phyloP scores from a whole-genome alignment of 2,113 vertebrate species.

The Nycticryphes semicollaris region DNA sequence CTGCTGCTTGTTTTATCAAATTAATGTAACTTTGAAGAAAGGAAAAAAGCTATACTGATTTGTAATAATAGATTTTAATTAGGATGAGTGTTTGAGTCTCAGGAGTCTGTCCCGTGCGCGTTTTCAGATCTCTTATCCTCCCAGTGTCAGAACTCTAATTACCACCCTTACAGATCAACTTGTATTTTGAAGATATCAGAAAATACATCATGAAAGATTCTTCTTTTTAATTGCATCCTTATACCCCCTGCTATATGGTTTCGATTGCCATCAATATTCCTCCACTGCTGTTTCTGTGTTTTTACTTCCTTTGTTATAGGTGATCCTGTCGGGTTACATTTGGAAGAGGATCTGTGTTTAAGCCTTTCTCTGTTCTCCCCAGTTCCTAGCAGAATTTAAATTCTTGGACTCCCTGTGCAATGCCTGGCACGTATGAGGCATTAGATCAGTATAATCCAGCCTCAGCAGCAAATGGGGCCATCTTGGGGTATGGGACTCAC shows the following conservation, averaged over 20 bases:
- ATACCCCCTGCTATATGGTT: neutral
- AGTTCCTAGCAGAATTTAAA: neutral
- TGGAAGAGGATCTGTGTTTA: neutral
- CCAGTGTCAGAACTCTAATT: constrained; percentile 34
- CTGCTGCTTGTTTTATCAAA: constrained; percentile 51
- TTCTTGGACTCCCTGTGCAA: neutral
- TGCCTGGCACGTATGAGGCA: neutral
- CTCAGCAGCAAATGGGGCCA: neutral
- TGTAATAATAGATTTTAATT: constrained; percentile 61
- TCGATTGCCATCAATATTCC: neutral
- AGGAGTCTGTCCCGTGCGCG: neutral
- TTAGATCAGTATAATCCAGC: neutral
- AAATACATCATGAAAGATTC: constrained; percentile 21
- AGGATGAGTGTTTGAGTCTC: neutral
- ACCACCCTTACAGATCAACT: constrained; percentile 16
- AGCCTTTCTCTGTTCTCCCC: neutral
- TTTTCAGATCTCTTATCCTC: constrained; percentile 37
- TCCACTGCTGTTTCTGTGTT: neutral
- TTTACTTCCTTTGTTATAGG: neutral
- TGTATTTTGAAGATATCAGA: constrained; percentile 30
- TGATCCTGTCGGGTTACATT: neutral
- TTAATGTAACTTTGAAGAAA: constrained; percentile 56
- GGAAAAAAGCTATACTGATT: constrained; percentile 41
- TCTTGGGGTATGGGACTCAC: neutral
- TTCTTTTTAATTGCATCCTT: constrained; percentile 14